Evolutionary conservation across 1,140 invertebrate species (phyloP), one percentile per base, ranked within the genome.

Genomic region (Drosophila arawakana): DNA sequence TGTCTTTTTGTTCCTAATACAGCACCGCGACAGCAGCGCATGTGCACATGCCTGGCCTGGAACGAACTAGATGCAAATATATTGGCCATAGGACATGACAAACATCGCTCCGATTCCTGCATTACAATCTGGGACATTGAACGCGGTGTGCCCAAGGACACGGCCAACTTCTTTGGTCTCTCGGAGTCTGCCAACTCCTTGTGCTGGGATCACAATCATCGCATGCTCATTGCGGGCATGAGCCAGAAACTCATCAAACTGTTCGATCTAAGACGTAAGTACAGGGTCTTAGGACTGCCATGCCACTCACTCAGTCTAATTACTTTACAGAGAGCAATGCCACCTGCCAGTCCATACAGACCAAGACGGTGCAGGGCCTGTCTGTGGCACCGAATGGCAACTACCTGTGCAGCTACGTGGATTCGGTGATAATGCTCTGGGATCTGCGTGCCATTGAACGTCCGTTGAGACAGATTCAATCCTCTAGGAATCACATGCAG

Each of bases 41-140:
- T 96, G 80, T 98, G 97, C 90, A 97, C 97, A 65, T 95, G 96
- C n/a, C 93, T 99, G 3, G 94, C 95, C 37, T 99, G 97, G 97
- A 98, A 97, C 93, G 95, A 95, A n/a, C 90, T 94, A n/a, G 97
- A 98, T 70, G 94, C 94, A 7, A 96, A 97, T 91, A 93, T 98
- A 68, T 90, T 99, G 57, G 96, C 96, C 2, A 96, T 95, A 67
- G 97, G 97, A 0, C 94, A 98, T 71, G 97, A 98, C 71, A 97
- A 97, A 90, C 95, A 97, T 85, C 94, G 96, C 68, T 95, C 95
- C n/a, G 97, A 97, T 88, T 95, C 96, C 86, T 97, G 96, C 41
- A 94, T 97, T 13, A 92, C 96, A 10, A 92, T 97, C n/a, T 97
- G 96, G 96, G 96, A 98, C 91, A 95, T 96, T 34, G 81, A 90